These are phyloP conservation scores for Helostoma temminkii DNA, from an alignment of 2,797 vertebrate genomes.

Conservation along the genomic window DNA sequence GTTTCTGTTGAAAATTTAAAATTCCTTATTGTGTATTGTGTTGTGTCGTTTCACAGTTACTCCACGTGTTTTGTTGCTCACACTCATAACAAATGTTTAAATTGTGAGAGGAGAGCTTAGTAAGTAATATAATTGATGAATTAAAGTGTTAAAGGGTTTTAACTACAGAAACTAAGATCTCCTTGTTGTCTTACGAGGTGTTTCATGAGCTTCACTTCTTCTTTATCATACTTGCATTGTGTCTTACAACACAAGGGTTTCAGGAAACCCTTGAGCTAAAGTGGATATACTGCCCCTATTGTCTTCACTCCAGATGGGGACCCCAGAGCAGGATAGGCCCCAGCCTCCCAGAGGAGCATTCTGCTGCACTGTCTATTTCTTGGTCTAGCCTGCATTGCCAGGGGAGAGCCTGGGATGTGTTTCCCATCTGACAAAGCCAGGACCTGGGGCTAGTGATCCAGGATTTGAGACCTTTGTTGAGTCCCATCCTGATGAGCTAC, in stretches of 20 bases:
- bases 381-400: constrained; percentile 58
- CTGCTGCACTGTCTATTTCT: constrained; percentile 49
- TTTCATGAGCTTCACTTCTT: constrained; percentile 45
- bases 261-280: constrained; percentile 59
- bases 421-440: constrained; percentile 76
- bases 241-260: no score
- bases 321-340: constrained; percentile 74
- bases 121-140: constrained; percentile 10
- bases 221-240: constrained; percentile 40
- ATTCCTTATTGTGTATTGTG: constrained; percentile 46
- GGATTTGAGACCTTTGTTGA: constrained; percentile 35
- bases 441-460: constrained; percentile 45
- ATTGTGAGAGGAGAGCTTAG: background rate
- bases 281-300: constrained; percentile 74
- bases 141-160: background rate
- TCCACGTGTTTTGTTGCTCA: constrained; percentile 12
- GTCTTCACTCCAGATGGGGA: constrained; percentile 70
- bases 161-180: constrained; percentile 46
- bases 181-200: constrained; percentile 46
- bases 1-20: constrained; percentile 62
- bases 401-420: constrained; percentile 69
- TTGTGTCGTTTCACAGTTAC: constrained; percentile 30
- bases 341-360: constrained; percentile 75
- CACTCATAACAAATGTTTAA: constrained; percentile 7
- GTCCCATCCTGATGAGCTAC: constrained; percentile 54